Conservation (phyloP, 2,797 vertebrate genomes). For the Typhlichthys eigenmanni region DNA sequence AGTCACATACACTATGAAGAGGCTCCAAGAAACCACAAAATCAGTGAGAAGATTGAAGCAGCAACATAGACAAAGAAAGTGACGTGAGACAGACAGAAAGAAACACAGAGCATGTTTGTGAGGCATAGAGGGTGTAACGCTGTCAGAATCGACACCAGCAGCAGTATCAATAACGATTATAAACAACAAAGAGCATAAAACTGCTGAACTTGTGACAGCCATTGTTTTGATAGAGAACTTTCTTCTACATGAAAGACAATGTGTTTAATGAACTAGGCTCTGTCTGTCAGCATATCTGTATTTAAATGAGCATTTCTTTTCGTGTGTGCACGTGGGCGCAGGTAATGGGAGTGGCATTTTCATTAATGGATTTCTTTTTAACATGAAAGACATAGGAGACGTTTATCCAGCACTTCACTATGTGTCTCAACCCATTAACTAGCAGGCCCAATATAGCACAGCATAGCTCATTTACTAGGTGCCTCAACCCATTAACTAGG, state of each 20-base stretch:
- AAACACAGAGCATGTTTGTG: neutral
- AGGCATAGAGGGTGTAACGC: constrained; percentile 11
- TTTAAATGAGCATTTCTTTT: neutral
- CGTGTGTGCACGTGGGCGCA: neutral
- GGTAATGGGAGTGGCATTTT: constrained; percentile 36
- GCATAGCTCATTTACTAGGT: constrained; percentile 37
- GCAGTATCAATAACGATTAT: constrained; percentile 5
- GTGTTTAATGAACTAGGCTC: neutral
- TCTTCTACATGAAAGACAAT: neutral
- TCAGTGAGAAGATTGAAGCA: constrained; percentile 21
- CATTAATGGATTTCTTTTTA: constrained; percentile 40
- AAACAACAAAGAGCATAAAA: neutral
- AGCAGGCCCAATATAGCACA: constrained; percentile 42
- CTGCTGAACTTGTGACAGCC: neutral
- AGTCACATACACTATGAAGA: constrained; percentile 6
- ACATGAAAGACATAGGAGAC: constrained; percentile 29
- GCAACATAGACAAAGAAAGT: constrained; percentile 8
- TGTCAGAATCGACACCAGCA: constrained; percentile 23
- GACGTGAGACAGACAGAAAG: neutral
- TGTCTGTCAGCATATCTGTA: too few species aligned
- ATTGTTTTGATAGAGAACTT: neutral
- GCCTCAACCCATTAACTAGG: constrained; percentile 37
- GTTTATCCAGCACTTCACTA: constrained; percentile 46
- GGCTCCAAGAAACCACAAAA: constrained; percentile 37
- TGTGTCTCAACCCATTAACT: constrained; percentile 59